Conservation (phyloP, 2,113 vertebrate species). For the Coracopsis vasa region DNA sequence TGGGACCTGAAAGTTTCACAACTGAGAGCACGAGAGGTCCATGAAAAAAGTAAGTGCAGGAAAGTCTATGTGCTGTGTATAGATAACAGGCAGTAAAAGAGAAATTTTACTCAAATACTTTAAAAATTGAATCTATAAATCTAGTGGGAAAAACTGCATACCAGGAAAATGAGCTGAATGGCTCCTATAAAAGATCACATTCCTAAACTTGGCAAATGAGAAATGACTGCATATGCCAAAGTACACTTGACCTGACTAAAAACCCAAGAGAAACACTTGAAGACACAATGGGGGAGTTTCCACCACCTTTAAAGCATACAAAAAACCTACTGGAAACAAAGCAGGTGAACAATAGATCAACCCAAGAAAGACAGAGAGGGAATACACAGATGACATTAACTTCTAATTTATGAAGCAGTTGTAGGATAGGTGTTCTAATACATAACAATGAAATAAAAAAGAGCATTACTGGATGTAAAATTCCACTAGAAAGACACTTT, state of each 20-base stretch:
- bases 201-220: background rate
- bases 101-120: background rate
- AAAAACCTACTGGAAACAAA: background rate
- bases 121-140: background rate
- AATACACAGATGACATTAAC: background rate
- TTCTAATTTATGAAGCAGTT: background rate
- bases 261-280: background rate
- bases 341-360: background rate
- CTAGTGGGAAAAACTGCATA: background rate
- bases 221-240: background rate
- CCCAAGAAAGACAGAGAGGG: background rate
- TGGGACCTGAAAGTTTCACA: background rate
- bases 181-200: background rate
- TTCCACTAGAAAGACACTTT: background rate
- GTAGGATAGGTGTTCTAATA: background rate
- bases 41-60: background rate
- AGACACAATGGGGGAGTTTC: background rate
- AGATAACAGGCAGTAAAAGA: background rate
- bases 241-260: background rate
- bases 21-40: background rate
- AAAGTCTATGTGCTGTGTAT: background rate
- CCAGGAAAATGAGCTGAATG: background rate
- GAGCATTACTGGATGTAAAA: background rate
- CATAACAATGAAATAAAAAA: background rate
- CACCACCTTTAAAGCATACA: background rate